Evolutionary conservation across 1,140 invertebrate species (phyloP), one percentile per base, ranked within the genome.

Genomic region (Belonocnema kinseyi): DNA sequence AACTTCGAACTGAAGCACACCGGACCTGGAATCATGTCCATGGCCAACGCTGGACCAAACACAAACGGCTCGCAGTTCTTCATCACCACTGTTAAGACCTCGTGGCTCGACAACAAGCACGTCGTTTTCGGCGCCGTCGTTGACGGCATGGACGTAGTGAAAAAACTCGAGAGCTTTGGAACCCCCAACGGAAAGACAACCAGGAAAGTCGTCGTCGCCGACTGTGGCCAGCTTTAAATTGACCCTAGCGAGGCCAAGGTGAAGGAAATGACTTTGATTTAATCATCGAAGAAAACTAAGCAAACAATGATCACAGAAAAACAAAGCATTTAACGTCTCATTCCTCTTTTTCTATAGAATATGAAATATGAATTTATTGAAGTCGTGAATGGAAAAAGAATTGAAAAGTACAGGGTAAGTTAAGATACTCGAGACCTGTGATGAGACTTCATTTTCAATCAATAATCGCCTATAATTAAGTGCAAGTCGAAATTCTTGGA

Each of bases 51-150:
- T 82, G 96, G 96, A 10, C 93, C 94, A 2, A 94, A 96, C 87
- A 96, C 95, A 73, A 97, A 97, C 88, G 96, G 96, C 11, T 96
- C 95, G n/a, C 96, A 97, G 88, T 97, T 97, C 89, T 97, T 97
- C 90, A 93, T 97, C 54, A 96, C 95, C 71, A 97, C 96, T 61
- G 93, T 93, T 50, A 95, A 95, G 83, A 97, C 96, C 21, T 89
- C 93, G 10, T 97, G 97, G 96, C 89, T 97, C 26, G 96, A 97
- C 88, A 94, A 94, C 73, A 95, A 95, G 88, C 97, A 98, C 89
- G 97, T 97, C 51, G 97, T 98, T 2, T 98, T 98, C 91, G 97
- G 97, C 11, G 85, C 92, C 74, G 96, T 98, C 61, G 92, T 95
- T 16, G 96, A 97, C 0, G 84, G 85, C 50, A 94, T 97, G 94